These are phyloP conservation scores for Calameuta filiformis DNA, from an alignment of 2,888 invertebrate species.

Conservation along the genomic window DNA sequence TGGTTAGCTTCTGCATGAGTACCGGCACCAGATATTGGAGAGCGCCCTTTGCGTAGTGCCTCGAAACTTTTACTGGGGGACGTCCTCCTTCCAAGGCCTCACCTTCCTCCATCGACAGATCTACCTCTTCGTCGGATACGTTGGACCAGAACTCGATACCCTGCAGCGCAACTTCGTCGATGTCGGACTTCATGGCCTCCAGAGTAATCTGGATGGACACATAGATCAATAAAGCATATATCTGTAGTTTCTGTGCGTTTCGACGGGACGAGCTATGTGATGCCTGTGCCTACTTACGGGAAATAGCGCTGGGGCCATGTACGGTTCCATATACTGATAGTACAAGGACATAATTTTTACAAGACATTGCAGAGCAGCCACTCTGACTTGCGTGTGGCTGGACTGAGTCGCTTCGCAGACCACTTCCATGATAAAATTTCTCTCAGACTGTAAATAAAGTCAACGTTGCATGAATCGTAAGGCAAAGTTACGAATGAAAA, in stretches of 20 bases:
- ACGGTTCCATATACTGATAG: slow-evolving; percentile 99
- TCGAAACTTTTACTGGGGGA: slow-evolving; percentile 91
- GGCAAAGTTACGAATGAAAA: not conserved
- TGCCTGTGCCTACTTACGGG: slow-evolving; percentile 71
- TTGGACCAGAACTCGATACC: slow-evolving; percentile 99
- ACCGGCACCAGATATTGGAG: slow-evolving; percentile 94
- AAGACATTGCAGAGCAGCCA: slow-evolving; percentile 97
- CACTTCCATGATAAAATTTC: slow-evolving; percentile 99
- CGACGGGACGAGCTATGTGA: not conserved
- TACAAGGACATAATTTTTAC: slow-evolving; percentile 98
- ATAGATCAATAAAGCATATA: slow-evolving; percentile 4
- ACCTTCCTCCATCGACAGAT: slow-evolving; percentile 91
- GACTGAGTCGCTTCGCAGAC: slow-evolving; percentile 99
- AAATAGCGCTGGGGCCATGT: slow-evolving; percentile 98
- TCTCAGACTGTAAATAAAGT: slow-evolving; percentile 74
- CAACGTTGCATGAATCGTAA: not conserved
- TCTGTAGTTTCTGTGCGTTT: not conserved
- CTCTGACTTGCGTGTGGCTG: slow-evolving; percentile 89
- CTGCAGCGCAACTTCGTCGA: slow-evolving; percentile 95
- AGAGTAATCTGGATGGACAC: slow-evolving; percentile 80
- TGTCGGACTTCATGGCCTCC: slow-evolving; percentile 97
- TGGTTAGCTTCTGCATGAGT: slow-evolving; percentile 91
- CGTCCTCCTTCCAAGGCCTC: slow-evolving; percentile 94
- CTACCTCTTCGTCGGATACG: slow-evolving; percentile 99
- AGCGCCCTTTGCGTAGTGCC: slow-evolving; percentile 98